phyloP scores from a whole-genome alignment of 2,888 invertebrate genomes.

The Dynastes tityus region DNA sequence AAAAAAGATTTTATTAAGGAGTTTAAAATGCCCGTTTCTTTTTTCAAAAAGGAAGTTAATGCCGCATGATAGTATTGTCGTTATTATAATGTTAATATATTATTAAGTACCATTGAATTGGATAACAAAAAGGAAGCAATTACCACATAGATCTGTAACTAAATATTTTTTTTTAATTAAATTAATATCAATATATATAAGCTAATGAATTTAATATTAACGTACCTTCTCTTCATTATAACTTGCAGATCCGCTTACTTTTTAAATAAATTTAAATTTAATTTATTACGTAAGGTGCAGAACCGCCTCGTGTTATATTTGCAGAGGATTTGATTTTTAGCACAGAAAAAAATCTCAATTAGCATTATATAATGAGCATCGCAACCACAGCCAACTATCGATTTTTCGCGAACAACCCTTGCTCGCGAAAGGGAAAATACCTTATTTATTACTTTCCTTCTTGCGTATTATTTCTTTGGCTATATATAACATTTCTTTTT shows the following conservation, averaged over 20 bases:
- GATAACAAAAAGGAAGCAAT: background rate
- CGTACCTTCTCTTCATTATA: background rate
- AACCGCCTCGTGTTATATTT: background rate
- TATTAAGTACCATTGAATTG: constrained; percentile 1
- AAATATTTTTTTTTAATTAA: constrained; percentile 1
- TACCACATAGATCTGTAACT: background rate
- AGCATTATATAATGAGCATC: constrained; percentile 24
- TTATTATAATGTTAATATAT: background rate
- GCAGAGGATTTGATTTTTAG: constrained; percentile 7
- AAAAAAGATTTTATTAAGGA: background rate
- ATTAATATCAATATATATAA: background rate
- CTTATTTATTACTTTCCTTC: background rate
- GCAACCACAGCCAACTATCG: constrained; percentile 22
- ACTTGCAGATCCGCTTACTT: too few species aligned
- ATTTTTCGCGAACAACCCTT: constrained; percentile 41
- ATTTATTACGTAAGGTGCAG: constrained; percentile 34
- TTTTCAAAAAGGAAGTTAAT: background rate
- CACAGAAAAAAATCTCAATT: background rate
- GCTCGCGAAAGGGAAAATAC: background rate
- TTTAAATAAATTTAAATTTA: too few species aligned
- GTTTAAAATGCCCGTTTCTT: constrained; percentile 8
- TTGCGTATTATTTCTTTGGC: background rate
- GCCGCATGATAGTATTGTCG: background rate
- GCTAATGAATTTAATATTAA: background rate
- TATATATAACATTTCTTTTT: background rate